phyloP scores from a whole-genome alignment of 2,113 vertebrate genomes.

The Aegotheles bennettii region DNA sequence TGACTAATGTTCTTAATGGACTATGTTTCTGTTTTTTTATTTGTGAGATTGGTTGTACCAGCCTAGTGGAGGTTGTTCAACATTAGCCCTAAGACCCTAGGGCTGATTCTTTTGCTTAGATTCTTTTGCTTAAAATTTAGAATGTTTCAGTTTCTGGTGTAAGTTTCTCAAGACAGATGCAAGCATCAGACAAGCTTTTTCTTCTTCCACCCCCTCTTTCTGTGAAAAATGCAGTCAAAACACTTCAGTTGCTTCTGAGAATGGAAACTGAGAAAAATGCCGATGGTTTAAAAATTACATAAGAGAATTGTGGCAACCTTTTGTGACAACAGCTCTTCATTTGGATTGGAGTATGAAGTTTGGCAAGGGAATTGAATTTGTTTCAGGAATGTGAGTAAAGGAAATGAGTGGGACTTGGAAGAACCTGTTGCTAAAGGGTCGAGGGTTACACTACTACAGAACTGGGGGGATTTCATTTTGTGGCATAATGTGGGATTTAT shows the following conservation, averaged over 20 bases:
- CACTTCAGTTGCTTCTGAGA: slow-evolving; percentile 7
- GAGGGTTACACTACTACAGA: not conserved
- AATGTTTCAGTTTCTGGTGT: not conserved
- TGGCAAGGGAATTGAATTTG: not conserved
- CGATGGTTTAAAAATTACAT: not conserved
- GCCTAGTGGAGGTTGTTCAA: not conserved
- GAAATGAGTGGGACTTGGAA: not conserved
- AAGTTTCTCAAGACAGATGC: not conserved
- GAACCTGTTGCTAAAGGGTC: not conserved
- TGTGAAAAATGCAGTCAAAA: slow-evolving; percentile 32
- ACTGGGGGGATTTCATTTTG: not conserved
- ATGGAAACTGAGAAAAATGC: not conserved
- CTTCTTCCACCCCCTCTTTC: not conserved
- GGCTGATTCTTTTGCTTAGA: not conserved
- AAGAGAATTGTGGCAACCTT: slow-evolving; percentile 8
- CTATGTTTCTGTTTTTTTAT: not conserved
- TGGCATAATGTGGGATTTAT: not conserved
- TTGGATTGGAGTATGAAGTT: not conserved
- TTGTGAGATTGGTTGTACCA: not conserved
- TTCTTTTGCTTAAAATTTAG: not conserved
- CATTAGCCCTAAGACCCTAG: not conserved
- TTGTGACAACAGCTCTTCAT: not conserved
- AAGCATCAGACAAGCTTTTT: not conserved
- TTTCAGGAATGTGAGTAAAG: not conserved
- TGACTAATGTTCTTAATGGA: not conserved